A percentile compares a stretch with the other conserved stretches of the same genome.
Conservation (phyloP, 2,797 vertebrate species). For the Apogon hyalosoma region DNA sequence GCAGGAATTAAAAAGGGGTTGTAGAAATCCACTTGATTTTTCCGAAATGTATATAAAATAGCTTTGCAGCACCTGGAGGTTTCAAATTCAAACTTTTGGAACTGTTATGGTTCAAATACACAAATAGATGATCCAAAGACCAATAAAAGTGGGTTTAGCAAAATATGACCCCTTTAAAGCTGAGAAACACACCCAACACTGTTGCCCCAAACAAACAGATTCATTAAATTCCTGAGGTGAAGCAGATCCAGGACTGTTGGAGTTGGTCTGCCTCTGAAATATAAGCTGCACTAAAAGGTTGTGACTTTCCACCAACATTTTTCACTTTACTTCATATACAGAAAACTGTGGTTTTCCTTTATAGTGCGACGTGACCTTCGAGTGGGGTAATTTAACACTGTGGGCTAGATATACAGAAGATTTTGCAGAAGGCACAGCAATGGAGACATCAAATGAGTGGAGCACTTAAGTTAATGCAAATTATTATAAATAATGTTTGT, state of each 20-base stretch:
- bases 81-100: too few species aligned
- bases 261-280: conserved; percentile 8
- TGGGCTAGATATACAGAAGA: not conserved
- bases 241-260: conserved; percentile 7
- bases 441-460: not conserved
- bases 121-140: too few species aligned
- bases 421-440: conserved; percentile 10
- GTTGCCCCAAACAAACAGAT: conserved; percentile 11
- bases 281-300: not conserved
- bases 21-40: too few species aligned
- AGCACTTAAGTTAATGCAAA: conserved; percentile 15
- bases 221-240: conserved; percentile 12
- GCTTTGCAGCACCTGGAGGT: too few species aligned
- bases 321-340: not conserved
- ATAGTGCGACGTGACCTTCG: not conserved
- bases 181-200: not conserved
- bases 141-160: too few species aligned
- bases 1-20: too few species aligned
- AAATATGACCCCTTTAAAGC: not conserved
- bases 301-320: conserved; percentile 1
- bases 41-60: too few species aligned
- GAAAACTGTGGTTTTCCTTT: conserved; percentile 1
- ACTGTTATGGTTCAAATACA: too few species aligned
- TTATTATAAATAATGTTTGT: conserved; percentile 24
- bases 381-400: conserved; percentile 9